Conservation (phyloP, 2,888 invertebrate genomes). For the Brenthis daphne region DNA sequence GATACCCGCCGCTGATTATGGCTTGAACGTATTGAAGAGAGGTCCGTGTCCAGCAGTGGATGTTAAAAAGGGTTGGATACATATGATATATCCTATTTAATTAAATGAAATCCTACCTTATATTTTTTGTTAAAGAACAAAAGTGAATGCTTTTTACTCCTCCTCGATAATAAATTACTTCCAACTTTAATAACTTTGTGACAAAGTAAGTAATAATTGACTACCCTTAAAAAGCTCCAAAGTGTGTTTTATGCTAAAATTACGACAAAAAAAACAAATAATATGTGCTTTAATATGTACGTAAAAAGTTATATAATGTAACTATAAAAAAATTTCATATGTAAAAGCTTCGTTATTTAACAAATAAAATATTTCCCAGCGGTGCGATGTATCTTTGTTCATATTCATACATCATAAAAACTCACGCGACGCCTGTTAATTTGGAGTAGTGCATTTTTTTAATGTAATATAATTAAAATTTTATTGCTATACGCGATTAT, state of each 20-base stretch:
- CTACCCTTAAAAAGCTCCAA: background rate
- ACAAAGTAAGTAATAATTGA: too few species aligned
- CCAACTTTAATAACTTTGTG: too few species aligned
- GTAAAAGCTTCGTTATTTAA: conserved; percentile 20
- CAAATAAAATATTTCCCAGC: conserved; percentile 26
- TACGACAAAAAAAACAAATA: background rate
- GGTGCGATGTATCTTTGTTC: conserved; percentile 18
- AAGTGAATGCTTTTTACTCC: too few species aligned
- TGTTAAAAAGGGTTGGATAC: too few species aligned
- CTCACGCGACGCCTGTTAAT: conserved; percentile 25
- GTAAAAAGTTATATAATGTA: background rate
- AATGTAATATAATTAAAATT: conserved; percentile 24
- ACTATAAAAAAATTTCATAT: conserved; percentile 1
- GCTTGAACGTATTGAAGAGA: too few species aligned
- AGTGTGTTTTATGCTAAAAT: conserved; percentile 1
- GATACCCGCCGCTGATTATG: too few species aligned
- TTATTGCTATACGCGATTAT: conserved; percentile 15
- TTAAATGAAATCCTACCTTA: too few species aligned
- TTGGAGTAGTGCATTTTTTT: conserved; percentile 24
- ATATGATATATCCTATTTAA: too few species aligned
- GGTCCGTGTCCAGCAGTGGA: too few species aligned
- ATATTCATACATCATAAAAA: conserved; percentile 17
- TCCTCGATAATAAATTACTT: too few species aligned
- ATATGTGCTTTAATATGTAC: background rate
- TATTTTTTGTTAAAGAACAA: too few species aligned